Percentiles rank a stretch among this genome's conserved stretches.
These are phyloP conservation scores for Ypsolopha scabrella DNA, from an alignment of 2,888 invertebrate species.

Conservation along the genomic window DNA sequence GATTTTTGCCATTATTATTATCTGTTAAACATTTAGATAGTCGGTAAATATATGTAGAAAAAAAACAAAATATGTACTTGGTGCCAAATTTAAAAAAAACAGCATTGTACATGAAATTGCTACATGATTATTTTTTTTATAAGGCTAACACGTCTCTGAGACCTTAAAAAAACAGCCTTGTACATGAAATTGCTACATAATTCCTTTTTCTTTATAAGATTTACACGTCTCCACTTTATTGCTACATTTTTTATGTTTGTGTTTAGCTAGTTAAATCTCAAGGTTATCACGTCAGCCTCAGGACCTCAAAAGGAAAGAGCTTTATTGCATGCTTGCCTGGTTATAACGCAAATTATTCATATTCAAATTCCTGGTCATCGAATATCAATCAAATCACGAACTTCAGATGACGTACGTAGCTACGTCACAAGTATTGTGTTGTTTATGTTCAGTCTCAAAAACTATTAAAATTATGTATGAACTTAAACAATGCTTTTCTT, in stretches of 20 bases:
- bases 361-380: slow-evolving; percentile 1
- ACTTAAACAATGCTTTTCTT: no score
- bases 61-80: background rate
- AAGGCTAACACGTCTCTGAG: background rate
- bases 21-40: background rate
- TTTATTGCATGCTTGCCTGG: background rate
- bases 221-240: background rate
- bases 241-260: background rate
- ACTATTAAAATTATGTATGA: no score
- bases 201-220: background rate
- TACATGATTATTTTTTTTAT: background rate
- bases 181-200: background rate
- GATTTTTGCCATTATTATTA: slow-evolving; percentile 1
- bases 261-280: slow-evolving; percentile 10
- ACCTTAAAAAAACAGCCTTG: background rate
- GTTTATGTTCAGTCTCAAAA: no score
- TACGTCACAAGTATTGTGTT: no score
- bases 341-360: background rate
- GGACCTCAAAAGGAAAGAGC: background rate
- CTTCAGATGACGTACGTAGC: no score
- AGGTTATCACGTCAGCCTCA: slow-evolving; percentile 5
- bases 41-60: background rate
- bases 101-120: background rate
- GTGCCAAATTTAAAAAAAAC: background rate
- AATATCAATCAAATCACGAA: background rate